Percentiles rank a stretch among this genome's conserved stretches.
Evolutionary conservation across 2,797 vertebrate species (phyloP).

Genomic region (Cottoperca gobio): DNA sequence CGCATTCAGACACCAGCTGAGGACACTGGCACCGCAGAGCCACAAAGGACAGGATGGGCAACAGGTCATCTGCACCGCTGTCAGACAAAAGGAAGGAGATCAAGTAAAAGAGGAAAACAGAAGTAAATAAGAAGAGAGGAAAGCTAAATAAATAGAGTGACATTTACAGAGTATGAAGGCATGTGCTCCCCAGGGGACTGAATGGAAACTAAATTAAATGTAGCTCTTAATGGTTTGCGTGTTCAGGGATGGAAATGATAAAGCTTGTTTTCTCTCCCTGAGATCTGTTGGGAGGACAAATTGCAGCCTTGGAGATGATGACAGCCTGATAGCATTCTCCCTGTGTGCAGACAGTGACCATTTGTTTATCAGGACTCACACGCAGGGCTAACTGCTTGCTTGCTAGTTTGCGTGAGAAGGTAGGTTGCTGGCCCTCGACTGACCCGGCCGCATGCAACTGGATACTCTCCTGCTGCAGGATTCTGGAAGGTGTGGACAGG

Average conservation of each 20-base stretch:
- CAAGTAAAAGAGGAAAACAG: slow-evolving; percentile 5
- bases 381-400: slow-evolving; percentile 57
- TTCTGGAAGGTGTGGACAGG: slow-evolving; percentile 65
- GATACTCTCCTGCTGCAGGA: slow-evolving; percentile 67
- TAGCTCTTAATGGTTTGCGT: slow-evolving; percentile 52
- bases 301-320: slow-evolving; percentile 65
- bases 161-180: slow-evolving; percentile 34
- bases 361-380: slow-evolving; percentile 76
- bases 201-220: slow-evolving; percentile 40
- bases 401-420: slow-evolving; percentile 81
- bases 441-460: slow-evolving; percentile 67
- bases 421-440: slow-evolving; percentile 55
- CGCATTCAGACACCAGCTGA: slow-evolving; percentile 93
- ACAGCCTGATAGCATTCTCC: slow-evolving; percentile 69
- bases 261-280: slow-evolving; percentile 39
- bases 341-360: slow-evolving; percentile 67
- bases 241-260: slow-evolving; percentile 63
- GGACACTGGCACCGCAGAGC: slow-evolving; percentile 90
- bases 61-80: slow-evolving; percentile 94
- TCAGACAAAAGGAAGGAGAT: neutral
- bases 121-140: slow-evolving; percentile 39
- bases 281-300: slow-evolving; percentile 67
- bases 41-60: slow-evolving; percentile 95
- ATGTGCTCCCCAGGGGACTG: slow-evolving; percentile 27
- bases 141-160: neutral